phyloP scores from a whole-genome alignment of 2,888 invertebrate species.

The Coelogynopora nodosa region DNA sequence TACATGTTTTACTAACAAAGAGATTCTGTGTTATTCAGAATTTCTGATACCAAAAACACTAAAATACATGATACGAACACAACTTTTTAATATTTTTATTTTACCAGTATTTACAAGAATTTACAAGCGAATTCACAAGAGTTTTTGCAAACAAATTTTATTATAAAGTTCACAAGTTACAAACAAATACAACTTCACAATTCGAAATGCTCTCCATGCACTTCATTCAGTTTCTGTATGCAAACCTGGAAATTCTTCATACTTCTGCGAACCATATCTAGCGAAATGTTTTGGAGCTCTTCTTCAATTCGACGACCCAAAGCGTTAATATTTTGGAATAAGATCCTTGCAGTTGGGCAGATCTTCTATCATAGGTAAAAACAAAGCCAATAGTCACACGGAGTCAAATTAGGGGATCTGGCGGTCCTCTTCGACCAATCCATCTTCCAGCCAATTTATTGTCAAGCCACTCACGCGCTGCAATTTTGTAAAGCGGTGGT shows the following conservation, averaged over 20 bases:
- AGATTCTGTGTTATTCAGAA: too few species aligned
- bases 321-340: neutral
- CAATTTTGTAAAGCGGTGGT: neutral
- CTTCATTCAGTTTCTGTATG: neutral
- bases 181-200: neutral
- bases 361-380: too few species aligned
- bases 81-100: too few species aligned
- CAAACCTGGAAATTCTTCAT: neutral
- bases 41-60: too few species aligned
- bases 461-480: too few species aligned
- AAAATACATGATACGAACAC: too few species aligned
- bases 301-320: neutral
- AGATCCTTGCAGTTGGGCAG: neutral
- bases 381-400: neutral
- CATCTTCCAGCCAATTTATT: too few species aligned
- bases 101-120: too few species aligned
- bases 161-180: neutral
- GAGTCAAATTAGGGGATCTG: neutral
- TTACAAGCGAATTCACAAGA: neutral
- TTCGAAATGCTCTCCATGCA: neutral
- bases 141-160: neutral
- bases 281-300: neutral
- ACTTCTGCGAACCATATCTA: neutral
- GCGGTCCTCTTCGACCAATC: neutral
- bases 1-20: too few species aligned